A percentile compares a stretch with the other conserved stretches of the same genome.
Evolutionary conservation across 2,888 invertebrate species (phyloP).

Genomic region (Physocephala rufipes): DNA sequence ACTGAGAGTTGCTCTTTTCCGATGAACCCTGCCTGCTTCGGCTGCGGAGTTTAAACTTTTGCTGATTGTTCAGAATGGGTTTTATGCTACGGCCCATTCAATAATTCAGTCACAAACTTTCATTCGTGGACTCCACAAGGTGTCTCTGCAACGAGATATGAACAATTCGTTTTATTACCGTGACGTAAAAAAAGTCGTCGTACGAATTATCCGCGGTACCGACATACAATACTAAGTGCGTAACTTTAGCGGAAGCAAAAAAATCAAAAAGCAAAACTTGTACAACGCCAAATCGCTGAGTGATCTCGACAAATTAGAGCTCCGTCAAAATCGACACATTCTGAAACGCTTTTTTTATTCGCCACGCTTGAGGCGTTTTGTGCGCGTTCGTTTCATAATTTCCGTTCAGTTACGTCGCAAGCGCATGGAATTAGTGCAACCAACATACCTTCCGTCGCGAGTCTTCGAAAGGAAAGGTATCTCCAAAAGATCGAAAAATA

Average conservation of each 20-base stretch:
- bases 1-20: background rate
- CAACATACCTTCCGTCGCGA: constrained; percentile 55
- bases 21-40: background rate
- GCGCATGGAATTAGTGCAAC: constrained; percentile 61
- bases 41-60: background rate
- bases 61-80: constrained; percentile 52
- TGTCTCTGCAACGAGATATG: constrained; percentile 52
- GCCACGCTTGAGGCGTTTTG: constrained; percentile 66
- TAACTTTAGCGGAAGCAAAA: background rate
- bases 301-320: constrained; percentile 58
- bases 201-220: constrained; percentile 54
- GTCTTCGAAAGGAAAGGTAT: constrained; percentile 57
- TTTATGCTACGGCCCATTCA: constrained; percentile 52
- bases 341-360: constrained; percentile 60
- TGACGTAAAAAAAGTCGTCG: constrained; percentile 60
- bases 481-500: constrained; percentile 53
- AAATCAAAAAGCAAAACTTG: background rate
- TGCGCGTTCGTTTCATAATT: constrained; percentile 74
- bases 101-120: constrained; percentile 56
- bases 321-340: constrained; percentile 59
- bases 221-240: constrained; percentile 52
- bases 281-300: constrained; percentile 50
- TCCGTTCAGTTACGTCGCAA: constrained; percentile 71
- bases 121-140: constrained; percentile 59
- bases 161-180: constrained; percentile 63